A percentile compares a stretch with the other conserved stretches of the same genome.
Evolutionary conservation across 1,140 invertebrate genomes (phyloP).

Genomic region (Macrobrachium nipponense): DNA sequence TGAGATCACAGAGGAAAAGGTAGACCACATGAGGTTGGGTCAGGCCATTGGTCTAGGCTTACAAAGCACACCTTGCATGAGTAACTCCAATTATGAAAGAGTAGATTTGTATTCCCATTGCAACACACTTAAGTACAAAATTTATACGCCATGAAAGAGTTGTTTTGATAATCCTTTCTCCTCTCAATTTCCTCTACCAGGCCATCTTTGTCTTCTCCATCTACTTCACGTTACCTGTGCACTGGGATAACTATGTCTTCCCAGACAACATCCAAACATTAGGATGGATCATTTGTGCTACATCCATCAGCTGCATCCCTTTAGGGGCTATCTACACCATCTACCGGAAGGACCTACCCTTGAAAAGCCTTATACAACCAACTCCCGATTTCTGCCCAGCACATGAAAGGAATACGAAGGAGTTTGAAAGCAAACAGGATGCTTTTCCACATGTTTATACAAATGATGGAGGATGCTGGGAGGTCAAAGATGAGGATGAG

Average conservation of each 20-base stretch:
- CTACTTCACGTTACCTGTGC: conserved; percentile 70
- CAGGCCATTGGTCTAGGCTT: too few species aligned
- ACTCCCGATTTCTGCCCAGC: conserved; percentile 25
- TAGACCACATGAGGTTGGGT: too few species aligned
- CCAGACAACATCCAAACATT: conserved; percentile 71
- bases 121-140: too few species aligned
- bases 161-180: not conserved
- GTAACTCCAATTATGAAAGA: too few species aligned
- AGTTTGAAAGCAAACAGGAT: not conserved
- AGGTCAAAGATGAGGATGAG: too few species aligned
- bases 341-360: conserved; percentile 1
- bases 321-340: conserved; percentile 17
- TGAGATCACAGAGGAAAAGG: too few species aligned
- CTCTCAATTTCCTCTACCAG: conserved; percentile 65
- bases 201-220: conserved; percentile 71
- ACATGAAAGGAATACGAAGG: not conserved
- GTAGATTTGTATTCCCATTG: too few species aligned
- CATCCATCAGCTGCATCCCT: conserved; percentile 21
- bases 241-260: conserved; percentile 70
- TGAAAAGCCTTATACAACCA: not conserved
- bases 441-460: not conserved
- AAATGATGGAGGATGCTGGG: not conserved
- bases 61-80: too few species aligned
- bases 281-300: conserved; percentile 69
- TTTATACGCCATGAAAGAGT: too few species aligned